Evolutionary conservation across 2,797 vertebrate genomes (phyloP).

Genomic region (Hippoglossus hippoglossus): DNA sequence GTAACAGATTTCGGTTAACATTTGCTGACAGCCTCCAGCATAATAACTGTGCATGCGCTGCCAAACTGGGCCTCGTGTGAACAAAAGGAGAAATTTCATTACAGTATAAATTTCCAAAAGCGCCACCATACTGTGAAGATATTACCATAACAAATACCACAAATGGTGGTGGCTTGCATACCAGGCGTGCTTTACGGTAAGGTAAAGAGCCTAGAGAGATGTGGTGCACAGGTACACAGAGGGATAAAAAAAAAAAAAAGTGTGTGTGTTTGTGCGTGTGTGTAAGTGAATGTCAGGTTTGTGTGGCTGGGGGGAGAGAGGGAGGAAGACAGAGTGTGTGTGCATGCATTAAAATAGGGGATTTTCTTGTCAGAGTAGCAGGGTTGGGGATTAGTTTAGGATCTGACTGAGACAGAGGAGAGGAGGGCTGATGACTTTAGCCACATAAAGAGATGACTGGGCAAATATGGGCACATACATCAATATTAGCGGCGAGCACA

Average conservation of each 20-base stretch:
- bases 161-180: slow-evolving; percentile 17
- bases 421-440: slow-evolving; percentile 79
- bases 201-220: slow-evolving; percentile 29
- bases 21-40: slow-evolving; percentile 46
- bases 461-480: slow-evolving; percentile 80
- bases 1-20: slow-evolving; percentile 54
- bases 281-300: slow-evolving; percentile 18
- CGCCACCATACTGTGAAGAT: slow-evolving; percentile 23
- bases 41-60: slow-evolving; percentile 20
- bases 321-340: slow-evolving; percentile 70
- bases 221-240: slow-evolving; percentile 59
- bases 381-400: slow-evolving; percentile 85
- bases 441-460: slow-evolving; percentile 82
- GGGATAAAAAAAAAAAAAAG: slow-evolving; percentile 41
- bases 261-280: slow-evolving; percentile 25
- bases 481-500: slow-evolving; percentile 72
- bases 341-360: slow-evolving; percentile 83
- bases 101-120: slow-evolving; percentile 37
- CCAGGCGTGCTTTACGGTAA: slow-evolving; percentile 36
- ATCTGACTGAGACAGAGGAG: slow-evolving; percentile 82
- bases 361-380: slow-evolving; percentile 86
- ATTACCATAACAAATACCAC: slow-evolving; percentile 49
- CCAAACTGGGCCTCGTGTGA: slow-evolving; percentile 32
- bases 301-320: slow-evolving; percentile 52
- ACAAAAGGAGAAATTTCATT: slow-evolving; percentile 53